A percentile compares a stretch with the other conserved stretches of the same genome.
Evolutionary conservation across 1,140 invertebrate genomes (phyloP).

Genomic region (Lethrus apterus): DNA sequence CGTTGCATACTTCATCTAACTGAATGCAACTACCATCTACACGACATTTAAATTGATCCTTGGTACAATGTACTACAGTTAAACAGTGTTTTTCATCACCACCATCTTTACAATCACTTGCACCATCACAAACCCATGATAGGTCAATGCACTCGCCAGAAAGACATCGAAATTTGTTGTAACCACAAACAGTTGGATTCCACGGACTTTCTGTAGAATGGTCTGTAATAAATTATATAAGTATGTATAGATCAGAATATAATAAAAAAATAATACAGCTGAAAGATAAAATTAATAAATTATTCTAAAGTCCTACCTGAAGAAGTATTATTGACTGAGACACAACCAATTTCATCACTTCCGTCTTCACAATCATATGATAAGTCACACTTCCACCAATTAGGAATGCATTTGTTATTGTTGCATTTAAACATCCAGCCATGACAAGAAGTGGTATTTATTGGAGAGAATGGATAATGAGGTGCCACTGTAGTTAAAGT

Average conservation of each 20-base stretch:
- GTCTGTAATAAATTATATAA: too few species aligned
- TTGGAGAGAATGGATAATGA: slow-evolving; percentile 25
- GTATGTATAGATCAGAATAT: too few species aligned
- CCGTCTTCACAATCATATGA: slow-evolving; percentile 70
- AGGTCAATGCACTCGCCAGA: slow-evolving; percentile 46
- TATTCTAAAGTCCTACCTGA: too few species aligned
- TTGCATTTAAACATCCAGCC: slow-evolving; percentile 70
- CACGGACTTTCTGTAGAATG: neutral
- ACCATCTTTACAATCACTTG: slow-evolving; percentile 49
- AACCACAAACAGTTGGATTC: slow-evolving; percentile 38
- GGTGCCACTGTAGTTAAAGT: slow-evolving; percentile 41
- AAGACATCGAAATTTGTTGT: slow-evolving; percentile 60
- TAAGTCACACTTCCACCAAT: slow-evolving; percentile 67
- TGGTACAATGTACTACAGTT: slow-evolving; percentile 29
- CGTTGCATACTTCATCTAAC: slow-evolving; percentile 54
- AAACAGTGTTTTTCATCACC: slow-evolving; percentile 48
- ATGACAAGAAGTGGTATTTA: slow-evolving; percentile 46
- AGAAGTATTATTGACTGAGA: too few species aligned
- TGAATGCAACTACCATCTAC: slow-evolving; percentile 64
- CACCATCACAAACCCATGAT: slow-evolving; percentile 52
- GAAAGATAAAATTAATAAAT: too few species aligned
- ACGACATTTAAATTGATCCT: slow-evolving; percentile 62
- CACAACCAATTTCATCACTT: slow-evolving; percentile 57
- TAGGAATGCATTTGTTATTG: slow-evolving; percentile 72
- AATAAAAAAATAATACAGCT: too few species aligned